Conservation (phyloP, 1,140 invertebrate species). For the Panagrolaimus sp. region DNA sequence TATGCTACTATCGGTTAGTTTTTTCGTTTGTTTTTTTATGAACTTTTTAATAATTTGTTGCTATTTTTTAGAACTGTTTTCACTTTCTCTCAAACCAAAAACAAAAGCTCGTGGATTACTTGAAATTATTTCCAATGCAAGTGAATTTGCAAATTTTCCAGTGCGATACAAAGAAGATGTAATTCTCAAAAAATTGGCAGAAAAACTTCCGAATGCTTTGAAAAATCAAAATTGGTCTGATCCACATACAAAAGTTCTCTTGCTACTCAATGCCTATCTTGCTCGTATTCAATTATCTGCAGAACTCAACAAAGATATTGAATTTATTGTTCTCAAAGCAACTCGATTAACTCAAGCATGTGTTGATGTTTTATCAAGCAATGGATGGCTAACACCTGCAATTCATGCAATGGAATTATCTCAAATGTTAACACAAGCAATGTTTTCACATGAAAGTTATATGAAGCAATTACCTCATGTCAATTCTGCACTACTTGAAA, state of each 20-base stretch:
- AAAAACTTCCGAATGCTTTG: slow-evolving; percentile 73
- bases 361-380: slow-evolving; percentile 82
- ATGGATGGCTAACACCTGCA: slow-evolving; percentile 93
- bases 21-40: neutral
- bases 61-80: slow-evolving; percentile 77
- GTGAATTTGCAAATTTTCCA: slow-evolving; percentile 88
- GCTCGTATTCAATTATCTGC: slow-evolving; percentile 85
- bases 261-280: slow-evolving; percentile 89
- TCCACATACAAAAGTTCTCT: slow-evolving; percentile 92
- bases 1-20: slow-evolving; percentile 87
- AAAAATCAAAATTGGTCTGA: slow-evolving; percentile 76
- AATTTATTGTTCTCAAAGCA: slow-evolving; percentile 62
- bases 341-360: slow-evolving; percentile 86
- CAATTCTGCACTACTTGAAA: slow-evolving; percentile 76
- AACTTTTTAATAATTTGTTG: slow-evolving; percentile 14
- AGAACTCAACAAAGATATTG: slow-evolving; percentile 92
- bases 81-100: slow-evolving; percentile 87
- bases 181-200: slow-evolving; percentile 72
- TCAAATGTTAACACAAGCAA: slow-evolving; percentile 98
- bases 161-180: slow-evolving; percentile 90
- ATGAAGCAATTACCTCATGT: slow-evolving; percentile 95
- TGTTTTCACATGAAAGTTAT: slow-evolving; percentile 98
- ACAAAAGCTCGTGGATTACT: slow-evolving; percentile 92
- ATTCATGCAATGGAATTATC: slow-evolving; percentile 98
- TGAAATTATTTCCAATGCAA: slow-evolving; percentile 94